Evolutionary conservation across 2,797 vertebrate species (phyloP), one percentile per base, ranked within the genome.

Genomic region (Sebastes elongatus): DNA sequence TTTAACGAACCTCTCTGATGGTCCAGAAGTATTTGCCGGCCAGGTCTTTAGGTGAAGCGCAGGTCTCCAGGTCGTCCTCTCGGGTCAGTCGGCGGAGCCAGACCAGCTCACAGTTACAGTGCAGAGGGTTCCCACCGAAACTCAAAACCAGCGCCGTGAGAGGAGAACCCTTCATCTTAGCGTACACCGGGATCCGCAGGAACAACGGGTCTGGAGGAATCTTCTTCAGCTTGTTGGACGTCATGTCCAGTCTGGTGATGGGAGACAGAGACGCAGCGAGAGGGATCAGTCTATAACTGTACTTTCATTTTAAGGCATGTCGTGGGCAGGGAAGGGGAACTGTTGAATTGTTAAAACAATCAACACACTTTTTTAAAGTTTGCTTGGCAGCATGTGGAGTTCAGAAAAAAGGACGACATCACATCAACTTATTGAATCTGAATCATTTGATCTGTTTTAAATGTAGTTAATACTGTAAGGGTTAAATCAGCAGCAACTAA

Each of bases 1-100:
- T 42, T 35, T 0, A 35, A 79, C 87, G 3, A n/a, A 94, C 94
- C 93, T 98, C 97, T 1, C 92, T 92, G 68, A 98, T 97, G 4
- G 97, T 97, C 97, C 97, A 98, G 93, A 98, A 98, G 92, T 97
- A 98, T 92, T 97, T 97, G 18, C 97, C 97, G 0, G 96, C 96
- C 25, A 98, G 94, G 67, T 97, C 97, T 0, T 82, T 85, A 0
- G 97, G 97, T 0, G 97, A 97, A 2, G 97, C 97, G 2, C 97
- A 98, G 18, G 97, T 97, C 92, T 98, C 97, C 23, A 98, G 90
- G 91, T 98, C 97, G 1, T 98, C 97, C 83, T 98, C 97, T 4
- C 97, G 74, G 0, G 97, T 97, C 68, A 98, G 94, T 9, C 97
- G 77, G 53, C 97, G 93, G 1, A 98, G 94, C 97, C 97, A 98